Conservation (phyloP, 2,797 vertebrate genomes). For the Vireo griseus region DNA sequence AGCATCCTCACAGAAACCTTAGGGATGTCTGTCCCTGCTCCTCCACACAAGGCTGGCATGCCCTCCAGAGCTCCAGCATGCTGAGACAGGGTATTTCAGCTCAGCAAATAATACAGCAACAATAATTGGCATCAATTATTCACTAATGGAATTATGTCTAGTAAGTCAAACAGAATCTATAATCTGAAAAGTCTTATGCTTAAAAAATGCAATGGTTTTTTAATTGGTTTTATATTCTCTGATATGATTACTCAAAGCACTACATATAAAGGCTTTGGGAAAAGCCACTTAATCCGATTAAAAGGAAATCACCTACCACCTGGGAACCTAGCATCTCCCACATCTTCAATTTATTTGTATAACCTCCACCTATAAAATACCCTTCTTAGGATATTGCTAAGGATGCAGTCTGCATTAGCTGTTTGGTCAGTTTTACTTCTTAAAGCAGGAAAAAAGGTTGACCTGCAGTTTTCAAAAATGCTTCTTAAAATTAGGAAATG, state of each 20-base stretch:
- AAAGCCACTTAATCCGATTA: conserved; percentile 30
- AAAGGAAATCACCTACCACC: conserved; percentile 13
- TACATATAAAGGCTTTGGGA: background rate
- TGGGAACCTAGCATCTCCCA: background rate
- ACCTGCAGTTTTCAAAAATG: conserved; percentile 15
- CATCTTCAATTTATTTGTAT: background rate
- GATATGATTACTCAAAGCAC: conserved; percentile 3
- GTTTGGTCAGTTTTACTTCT: background rate
- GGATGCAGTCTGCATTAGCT: background rate
- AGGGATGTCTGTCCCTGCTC: background rate
- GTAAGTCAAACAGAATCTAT: conserved; percentile 11
- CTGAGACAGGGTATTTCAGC: background rate
- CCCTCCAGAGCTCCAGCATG: background rate
- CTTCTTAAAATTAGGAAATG: background rate
- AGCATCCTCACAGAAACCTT: background rate
- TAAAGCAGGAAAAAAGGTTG: background rate
- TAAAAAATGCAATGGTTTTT: conserved; percentile 2
- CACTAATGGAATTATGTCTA: conserved; percentile 8
- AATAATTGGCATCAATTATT: conserved; percentile 27
- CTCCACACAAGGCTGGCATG: background rate
- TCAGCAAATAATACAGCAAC: conserved; percentile 21
- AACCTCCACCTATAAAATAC: conserved; percentile 2
- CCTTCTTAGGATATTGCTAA: background rate
- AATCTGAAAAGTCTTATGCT: conserved; percentile 20
- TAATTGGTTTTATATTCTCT: conserved; percentile 28